A percentile compares a stretch with the other conserved stretches of the same genome.
These are phyloP conservation scores for Lophotis ruficrista DNA, from an alignment of 2,113 vertebrate genomes.

Conservation along the genomic window DNA sequence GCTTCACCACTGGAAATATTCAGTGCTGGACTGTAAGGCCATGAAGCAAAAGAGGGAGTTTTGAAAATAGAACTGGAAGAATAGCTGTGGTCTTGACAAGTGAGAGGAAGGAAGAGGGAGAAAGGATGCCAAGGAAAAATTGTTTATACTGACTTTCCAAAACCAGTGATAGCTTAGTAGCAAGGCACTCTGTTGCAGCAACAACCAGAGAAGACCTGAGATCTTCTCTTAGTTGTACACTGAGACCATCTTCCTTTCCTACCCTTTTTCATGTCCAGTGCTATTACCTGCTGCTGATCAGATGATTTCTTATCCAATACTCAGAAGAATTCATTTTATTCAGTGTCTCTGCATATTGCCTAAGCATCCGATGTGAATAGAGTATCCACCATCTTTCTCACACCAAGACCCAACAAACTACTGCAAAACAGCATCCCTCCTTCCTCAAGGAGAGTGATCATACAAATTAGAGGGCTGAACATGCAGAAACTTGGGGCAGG, in stretches of 20 bases:
- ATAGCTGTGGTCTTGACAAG: background rate
- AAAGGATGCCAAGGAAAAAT: background rate
- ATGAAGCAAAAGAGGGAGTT: background rate
- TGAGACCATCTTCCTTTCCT: background rate
- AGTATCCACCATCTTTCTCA: background rate
- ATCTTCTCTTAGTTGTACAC: background rate
- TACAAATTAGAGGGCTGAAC: background rate
- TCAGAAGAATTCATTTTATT: background rate
- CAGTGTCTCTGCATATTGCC: background rate
- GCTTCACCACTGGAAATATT: background rate
- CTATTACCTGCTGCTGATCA: background rate
- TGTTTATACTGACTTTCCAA: background rate
- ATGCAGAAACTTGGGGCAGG: background rate
- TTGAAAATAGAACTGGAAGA: background rate
- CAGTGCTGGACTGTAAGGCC: background rate
- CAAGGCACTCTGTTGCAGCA: background rate
- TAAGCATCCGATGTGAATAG: rapidly evolving
- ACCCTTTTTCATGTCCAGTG: background rate
- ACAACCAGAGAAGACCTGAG: background rate
- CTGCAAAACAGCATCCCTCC: background rate
- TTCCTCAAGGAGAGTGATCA: background rate
- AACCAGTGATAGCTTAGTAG: background rate
- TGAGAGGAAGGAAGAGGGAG: background rate
- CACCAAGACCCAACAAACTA: background rate
- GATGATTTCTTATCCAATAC: background rate